Evolutionary conservation across 35 echinoderm and acorn worm genomes (phyloP), one percentile per base, ranked within the genome.

Genomic region (Heliocidaris tuberculata): DNA sequence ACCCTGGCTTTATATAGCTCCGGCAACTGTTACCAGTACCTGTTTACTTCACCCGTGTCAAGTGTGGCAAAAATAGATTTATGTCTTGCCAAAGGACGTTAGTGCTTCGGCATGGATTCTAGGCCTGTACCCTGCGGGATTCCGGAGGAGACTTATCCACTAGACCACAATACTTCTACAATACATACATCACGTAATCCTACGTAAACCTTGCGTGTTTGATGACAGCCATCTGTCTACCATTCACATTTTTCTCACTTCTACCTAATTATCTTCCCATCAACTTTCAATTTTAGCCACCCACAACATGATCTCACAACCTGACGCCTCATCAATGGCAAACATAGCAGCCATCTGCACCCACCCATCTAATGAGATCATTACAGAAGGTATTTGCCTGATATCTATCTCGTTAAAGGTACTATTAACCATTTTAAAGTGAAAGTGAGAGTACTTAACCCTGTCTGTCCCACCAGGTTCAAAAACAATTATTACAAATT

Each of bases 241-340:
- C 65, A 78, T 78, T 21, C 65, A 78, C 65, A 27, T 78, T 78
- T 78, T 78, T 78, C 65, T 24, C 65, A 78, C 65, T 78, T 78
- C 65, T 78, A 78, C 15, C 65, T 78, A 78, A 78, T 78, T 78
- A 78, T 78, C 65, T n/a, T 78, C 65, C 65, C 65, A 78, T 78
- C 65, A n/a, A 78, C 65, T 78, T 78, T 78, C 65, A 78, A 78
- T 78, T 78, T 78, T n/a, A 19, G 65, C 65, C 65, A 24, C 65
- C 65, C 21, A 78, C 65, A 78, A n/a, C 65, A 78, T 78, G 65
- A 78, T 78, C 65, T 78, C 65, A 78, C 65, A n/a, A 78, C 65
- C 65, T 78, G 65, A 78, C 65, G 65, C 65, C 65, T 78, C 65
- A 24, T 78, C 65, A 78, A 78, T 19, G 21, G 21, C 65, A 78